Conservation (phyloP, 2,888 invertebrate genomes). For the Saturnia pavonia region DNA sequence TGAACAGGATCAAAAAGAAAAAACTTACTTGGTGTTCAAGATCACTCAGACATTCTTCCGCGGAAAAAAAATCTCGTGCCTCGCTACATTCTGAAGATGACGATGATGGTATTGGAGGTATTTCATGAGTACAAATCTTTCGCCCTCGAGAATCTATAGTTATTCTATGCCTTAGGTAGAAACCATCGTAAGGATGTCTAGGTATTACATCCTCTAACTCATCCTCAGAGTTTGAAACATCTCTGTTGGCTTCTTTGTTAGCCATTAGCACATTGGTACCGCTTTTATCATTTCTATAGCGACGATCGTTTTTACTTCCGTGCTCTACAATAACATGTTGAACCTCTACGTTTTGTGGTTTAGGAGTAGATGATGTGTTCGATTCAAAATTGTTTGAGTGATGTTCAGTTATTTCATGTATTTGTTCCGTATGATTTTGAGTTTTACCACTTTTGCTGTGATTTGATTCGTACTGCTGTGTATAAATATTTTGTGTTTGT, state of each 20-base stretch:
- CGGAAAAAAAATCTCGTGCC: conserved; percentile 41
- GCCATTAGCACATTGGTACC: conserved; percentile 6
- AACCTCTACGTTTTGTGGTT: conserved; percentile 39
- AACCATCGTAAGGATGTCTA: conserved; percentile 78
- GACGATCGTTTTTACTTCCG: conserved; percentile 32
- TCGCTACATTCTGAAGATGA: conserved; percentile 53
- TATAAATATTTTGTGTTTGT: conserved; percentile 25
- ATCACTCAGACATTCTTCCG: conserved; percentile 45
- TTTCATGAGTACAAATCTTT: conserved; percentile 72
- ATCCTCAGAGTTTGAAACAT: conserved; percentile 54
- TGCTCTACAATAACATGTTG: conserved; percentile 52
- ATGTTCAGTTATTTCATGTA: conserved; percentile 19
- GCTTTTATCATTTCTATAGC: not conserved
- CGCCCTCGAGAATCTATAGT: conserved; percentile 66
- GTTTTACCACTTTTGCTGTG: conserved; percentile 27
- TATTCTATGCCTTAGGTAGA: conserved; percentile 68
- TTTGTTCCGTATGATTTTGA: conserved; percentile 26
- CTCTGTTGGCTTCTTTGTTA: conserved; percentile 49
- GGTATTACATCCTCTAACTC: conserved; percentile 63
- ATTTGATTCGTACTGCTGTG: conserved; percentile 26
- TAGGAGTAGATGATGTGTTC: conserved; percentile 19
- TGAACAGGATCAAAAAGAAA: conserved; percentile 25
- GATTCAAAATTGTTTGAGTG: conserved; percentile 25
- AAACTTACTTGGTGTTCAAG: conserved; percentile 63
- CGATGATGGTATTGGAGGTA: conserved; percentile 62